A percentile compares a stretch with the other conserved stretches of the same genome.
Evolutionary conservation across 1,140 invertebrate genomes (phyloP).

Genomic region (Riptortus pedestris): DNA sequence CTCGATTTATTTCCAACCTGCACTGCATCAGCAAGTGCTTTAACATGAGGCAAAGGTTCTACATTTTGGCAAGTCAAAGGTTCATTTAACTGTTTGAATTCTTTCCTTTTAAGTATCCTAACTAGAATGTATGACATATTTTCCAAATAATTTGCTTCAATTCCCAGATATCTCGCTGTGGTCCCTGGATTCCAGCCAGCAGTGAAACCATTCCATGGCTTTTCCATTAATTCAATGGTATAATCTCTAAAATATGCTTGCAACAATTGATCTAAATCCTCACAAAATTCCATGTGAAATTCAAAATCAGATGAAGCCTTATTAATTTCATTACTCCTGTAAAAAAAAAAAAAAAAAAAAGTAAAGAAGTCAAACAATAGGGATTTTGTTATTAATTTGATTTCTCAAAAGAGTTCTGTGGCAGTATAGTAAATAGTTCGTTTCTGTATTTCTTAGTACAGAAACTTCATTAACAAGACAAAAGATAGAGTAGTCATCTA

Average conservation of each 20-base stretch:
- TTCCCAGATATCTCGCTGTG: conserved; percentile 67
- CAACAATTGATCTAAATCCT: conserved; percentile 65
- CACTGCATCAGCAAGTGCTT: conserved; percentile 52
- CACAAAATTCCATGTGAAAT: conserved; percentile 83
- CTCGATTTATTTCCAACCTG: conserved; percentile 57
- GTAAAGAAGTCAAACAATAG: too few species aligned
- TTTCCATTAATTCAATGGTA: conserved; percentile 61
- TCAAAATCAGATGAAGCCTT: conserved; percentile 59
- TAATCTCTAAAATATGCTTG: conserved; percentile 76
- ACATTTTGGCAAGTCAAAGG: not conserved
- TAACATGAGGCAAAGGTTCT: conserved; percentile 46
- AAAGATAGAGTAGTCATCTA: too few species aligned
- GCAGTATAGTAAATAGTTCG: too few species aligned
- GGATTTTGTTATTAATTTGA: too few species aligned
- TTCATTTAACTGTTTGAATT: not conserved
- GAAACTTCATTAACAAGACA: too few species aligned
- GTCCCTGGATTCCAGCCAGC: conserved; percentile 65
- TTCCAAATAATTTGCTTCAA: conserved; percentile 66
- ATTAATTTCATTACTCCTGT: not conserved
- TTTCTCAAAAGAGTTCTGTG: too few species aligned
- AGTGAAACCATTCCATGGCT: conserved; percentile 74
- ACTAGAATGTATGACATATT: conserved; percentile 69
- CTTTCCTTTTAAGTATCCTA: conserved; percentile 48
- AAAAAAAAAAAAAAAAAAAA: conserved; percentile 6
- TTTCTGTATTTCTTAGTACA: too few species aligned